phyloP scores from a whole-genome alignment of 2,888 invertebrate genomes.

The Perizoma affinitatum region DNA sequence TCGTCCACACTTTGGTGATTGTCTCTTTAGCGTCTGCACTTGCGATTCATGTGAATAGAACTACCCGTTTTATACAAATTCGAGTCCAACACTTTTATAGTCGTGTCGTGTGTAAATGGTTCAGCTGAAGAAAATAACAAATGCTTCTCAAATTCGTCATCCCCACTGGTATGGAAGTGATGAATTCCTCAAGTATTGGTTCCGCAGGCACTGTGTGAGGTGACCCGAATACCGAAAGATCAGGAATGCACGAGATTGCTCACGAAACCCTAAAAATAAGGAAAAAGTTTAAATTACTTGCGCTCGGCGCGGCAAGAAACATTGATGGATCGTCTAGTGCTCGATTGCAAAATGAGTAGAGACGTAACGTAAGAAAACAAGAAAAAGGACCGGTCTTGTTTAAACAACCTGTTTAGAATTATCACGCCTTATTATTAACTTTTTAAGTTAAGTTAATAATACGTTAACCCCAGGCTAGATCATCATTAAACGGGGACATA shows the following conservation, averaged over 20 bases:
- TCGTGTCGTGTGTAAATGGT: too few relatives aligned
- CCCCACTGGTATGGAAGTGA: slow-evolving; percentile 4
- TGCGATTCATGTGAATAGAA: too few relatives aligned
- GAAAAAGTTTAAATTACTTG: slow-evolving; percentile 47
- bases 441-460: too few relatives aligned
- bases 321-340: slow-evolving; percentile 47
- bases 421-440: too few relatives aligned
- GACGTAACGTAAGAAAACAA: slow-evolving; percentile 26
- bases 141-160: background rate
- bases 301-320: slow-evolving; percentile 38
- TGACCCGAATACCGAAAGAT: slow-evolving; percentile 30
- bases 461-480: too few relatives aligned
- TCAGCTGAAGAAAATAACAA: too few relatives aligned
- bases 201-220: slow-evolving; percentile 21
- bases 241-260: slow-evolving; percentile 29
- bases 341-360: slow-evolving; percentile 23
- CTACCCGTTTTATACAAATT: too few relatives aligned
- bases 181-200: slow-evolving; percentile 7
- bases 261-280: slow-evolving; percentile 32
- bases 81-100: too few relatives aligned
- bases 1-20: too few relatives aligned
- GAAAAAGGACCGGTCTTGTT: slow-evolving; percentile 13
- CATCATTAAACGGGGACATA: too few relatives aligned
- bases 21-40: too few relatives aligned
- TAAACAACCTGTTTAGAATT: background rate